A percentile compares a stretch with the other conserved stretches of the same genome.
phyloP scores from a whole-genome alignment of 2,113 vertebrate species.

The Cepphus grylle region DNA sequence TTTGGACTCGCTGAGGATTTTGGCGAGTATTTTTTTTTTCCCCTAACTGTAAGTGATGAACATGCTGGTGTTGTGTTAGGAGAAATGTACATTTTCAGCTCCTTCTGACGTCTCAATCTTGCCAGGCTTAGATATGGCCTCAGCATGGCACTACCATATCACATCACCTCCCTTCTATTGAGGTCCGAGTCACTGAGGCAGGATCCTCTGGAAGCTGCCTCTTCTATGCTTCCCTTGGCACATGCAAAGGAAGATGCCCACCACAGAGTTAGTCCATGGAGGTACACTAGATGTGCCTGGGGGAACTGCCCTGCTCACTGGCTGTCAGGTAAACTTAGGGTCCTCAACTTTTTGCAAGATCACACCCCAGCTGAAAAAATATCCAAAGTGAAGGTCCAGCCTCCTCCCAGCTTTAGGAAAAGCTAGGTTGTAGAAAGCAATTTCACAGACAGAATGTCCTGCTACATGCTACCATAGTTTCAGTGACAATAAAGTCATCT shows the following conservation, averaged over 20 bases:
- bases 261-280: neutral
- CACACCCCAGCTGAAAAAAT: neutral
- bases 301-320: neutral
- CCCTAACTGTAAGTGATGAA: neutral
- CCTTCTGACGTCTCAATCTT: neutral
- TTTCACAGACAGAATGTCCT: neutral
- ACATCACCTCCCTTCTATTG: neutral
- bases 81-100: neutral
- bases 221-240: neutral
- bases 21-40: neutral
- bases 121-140: neutral
- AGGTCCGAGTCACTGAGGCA: neutral
- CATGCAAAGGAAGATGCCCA: neutral
- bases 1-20: neutral
- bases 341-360: neutral
- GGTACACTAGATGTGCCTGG: too few relatives aligned
- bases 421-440: neutral
- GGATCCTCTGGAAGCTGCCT: neutral
- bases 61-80: neutral
- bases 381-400: neutral
- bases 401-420: neutral
- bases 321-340: neutral
- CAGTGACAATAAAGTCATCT: neutral
- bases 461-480: neutral
- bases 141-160: too few relatives aligned